A percentile compares a stretch with the other conserved stretches of the same genome.
phyloP scores from a whole-genome alignment of 2,113 vertebrate genomes.

The Hemicordylus capensis region DNA sequence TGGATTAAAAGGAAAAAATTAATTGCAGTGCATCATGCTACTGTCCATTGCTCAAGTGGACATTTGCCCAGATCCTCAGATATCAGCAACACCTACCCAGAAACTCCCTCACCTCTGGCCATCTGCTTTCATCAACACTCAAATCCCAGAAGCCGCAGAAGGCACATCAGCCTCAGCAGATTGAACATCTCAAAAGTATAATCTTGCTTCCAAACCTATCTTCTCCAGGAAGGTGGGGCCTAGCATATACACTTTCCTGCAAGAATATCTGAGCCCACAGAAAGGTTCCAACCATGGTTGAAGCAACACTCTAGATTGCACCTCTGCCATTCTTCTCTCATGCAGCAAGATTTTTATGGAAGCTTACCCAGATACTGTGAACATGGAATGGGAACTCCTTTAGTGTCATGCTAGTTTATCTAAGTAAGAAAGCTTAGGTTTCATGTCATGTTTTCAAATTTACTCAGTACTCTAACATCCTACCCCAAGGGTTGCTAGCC shows the following conservation, averaged over 20 bases:
- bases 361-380: not conserved
- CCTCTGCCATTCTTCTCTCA: not conserved
- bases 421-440: not conserved
- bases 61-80: not conserved
- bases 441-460: not conserved
- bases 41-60: too few species aligned
- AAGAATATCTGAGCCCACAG: not conserved
- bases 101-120: not conserved
- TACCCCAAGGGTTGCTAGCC: not conserved
- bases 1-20: not conserved
- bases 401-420: not conserved
- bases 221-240: not conserved
- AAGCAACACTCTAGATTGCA: too few species aligned
- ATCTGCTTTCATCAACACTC: not conserved
- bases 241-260: not conserved
- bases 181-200: not conserved
- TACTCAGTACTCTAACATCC: not conserved
- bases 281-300: too few species aligned
- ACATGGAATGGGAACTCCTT: not conserved
- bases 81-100: not conserved
- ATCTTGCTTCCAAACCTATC: not conserved
- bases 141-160: not conserved
- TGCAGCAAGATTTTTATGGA: not conserved
- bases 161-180: not conserved
- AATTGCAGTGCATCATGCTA: not conserved